Percentiles rank a stretch among this genome's conserved stretches.
Evolutionary conservation across 2,888 invertebrate genomes (phyloP).

Genomic region (Eilema sororculum): DNA sequence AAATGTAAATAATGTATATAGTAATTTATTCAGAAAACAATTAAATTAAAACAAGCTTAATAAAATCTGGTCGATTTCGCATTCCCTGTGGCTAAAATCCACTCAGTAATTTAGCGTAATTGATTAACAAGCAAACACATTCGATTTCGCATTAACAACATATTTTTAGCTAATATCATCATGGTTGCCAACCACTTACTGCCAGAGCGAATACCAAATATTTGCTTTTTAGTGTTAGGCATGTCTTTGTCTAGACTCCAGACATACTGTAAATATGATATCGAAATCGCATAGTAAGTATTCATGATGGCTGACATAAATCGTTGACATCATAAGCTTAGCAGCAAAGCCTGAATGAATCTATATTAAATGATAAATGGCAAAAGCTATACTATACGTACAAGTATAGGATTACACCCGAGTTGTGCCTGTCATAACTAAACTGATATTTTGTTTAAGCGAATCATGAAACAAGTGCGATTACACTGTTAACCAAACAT

Average conservation of each 20-base stretch:
- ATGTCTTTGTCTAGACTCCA: constrained; percentile 19
- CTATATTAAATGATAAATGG: background rate
- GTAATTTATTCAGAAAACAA: too few species aligned
- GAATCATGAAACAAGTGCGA: background rate
- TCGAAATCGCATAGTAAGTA: constrained; percentile 1
- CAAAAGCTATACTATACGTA: background rate
- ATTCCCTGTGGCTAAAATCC: background rate
- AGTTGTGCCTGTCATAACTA: background rate
- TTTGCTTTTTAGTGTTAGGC: constrained; percentile 8
- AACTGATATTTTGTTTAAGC: background rate
- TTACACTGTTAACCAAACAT: too few species aligned
- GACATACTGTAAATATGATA: constrained; percentile 16
- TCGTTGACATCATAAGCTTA: constrained; percentile 17
- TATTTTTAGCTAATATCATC: background rate
- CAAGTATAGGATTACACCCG: background rate
- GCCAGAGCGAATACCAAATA: constrained; percentile 7
- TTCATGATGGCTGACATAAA: constrained; percentile 18
- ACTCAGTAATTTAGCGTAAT: background rate
- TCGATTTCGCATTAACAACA: background rate
- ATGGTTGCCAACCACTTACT: constrained; percentile 12
- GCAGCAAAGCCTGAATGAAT: background rate
- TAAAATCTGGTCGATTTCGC: background rate
- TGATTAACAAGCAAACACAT: background rate
- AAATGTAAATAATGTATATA: too few species aligned
- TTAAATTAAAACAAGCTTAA: background rate